Percentiles rank a stretch among this genome's conserved stretches.
These are phyloP conservation scores for Catostylus mosaicus DNA, from an alignment of 30 jellyfish, hydroid and myxozoan species.

Conservation along the genomic window DNA sequence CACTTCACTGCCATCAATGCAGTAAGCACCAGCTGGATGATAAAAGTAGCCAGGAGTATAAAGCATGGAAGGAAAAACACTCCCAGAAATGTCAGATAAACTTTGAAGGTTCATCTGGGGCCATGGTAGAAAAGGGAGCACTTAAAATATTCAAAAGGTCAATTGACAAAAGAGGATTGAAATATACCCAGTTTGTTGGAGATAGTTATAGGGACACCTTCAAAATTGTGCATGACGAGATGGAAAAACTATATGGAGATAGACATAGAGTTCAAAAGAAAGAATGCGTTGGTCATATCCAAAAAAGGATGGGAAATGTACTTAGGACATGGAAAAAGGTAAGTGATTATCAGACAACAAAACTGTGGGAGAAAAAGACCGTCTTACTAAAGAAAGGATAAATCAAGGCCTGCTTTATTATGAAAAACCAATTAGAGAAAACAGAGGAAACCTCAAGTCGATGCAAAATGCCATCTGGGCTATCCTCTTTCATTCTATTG, in stretches of 20 bases:
- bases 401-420: background rate
- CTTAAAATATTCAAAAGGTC: conserved; percentile 8
- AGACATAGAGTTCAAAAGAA: background rate
- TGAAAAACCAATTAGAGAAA: background rate
- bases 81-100: background rate
- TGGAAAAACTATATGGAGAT: background rate
- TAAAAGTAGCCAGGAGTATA: background rate
- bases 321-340: background rate
- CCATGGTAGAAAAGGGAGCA: background rate
- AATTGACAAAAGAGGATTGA: background rate
- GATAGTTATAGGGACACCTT: background rate
- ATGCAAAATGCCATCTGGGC: background rate
- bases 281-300: conserved; percentile 8
- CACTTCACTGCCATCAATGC: conserved; percentile 17
- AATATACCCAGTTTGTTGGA: conserved; percentile 8
- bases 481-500: no score
- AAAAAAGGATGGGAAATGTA: background rate
- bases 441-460: background rate
- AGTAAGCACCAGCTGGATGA: conserved; percentile 11
- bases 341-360: no score
- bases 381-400: no score
- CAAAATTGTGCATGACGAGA: background rate
- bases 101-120: conserved; percentile 6
- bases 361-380: no score
- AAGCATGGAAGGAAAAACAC: background rate